Evolutionary conservation across 1,140 invertebrate species (phyloP), one percentile per base, ranked within the genome.

Genomic region (Diplogasteroides magnus): DNA sequence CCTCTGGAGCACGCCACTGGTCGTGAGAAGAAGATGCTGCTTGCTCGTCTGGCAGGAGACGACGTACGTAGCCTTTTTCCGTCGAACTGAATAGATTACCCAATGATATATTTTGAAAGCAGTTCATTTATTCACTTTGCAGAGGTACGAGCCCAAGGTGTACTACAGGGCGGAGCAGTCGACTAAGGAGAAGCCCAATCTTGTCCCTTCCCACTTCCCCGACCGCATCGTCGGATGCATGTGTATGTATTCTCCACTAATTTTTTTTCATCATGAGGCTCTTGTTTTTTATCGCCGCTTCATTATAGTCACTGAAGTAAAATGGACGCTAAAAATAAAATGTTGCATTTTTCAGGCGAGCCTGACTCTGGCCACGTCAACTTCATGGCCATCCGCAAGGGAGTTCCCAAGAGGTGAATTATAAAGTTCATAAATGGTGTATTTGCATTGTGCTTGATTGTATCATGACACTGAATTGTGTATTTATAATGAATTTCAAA

Each of bases 341-440:
- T 15, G 14, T 63, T 74, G 67, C 14, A 19, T 25, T 71, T 75
- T 48, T 48, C 37, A 48, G 86, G 86, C 85, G 92, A 97, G 84
- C 92, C 94, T 84, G 94, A 97, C 82, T 87, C 91, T 25, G 89
- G 89, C 67, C 86, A 87, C 72, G 88, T 97, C 74, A 90, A 89
- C 79, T 98, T 91, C 91, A 94, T 97, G 90, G 93, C 92, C 90
- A 83, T 98, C 75, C 89, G 95, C 83, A 87, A 90, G 83, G 93
- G 91, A 23, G 87, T 89, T 75, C 89, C 91, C 48, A 91, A 91
- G 78, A 89, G 95, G 37, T 48, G 6, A 19, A 19, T 48, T 48
- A 6, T 48, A n/a, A n/a, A n/a, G n/a, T n/a, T n/a, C n/a, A n/a
- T n/a, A n/a, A n/a, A n/a, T n/a, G n/a, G n/a, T n/a, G n/a, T n/a